phyloP scores from a whole-genome alignment of 2,888 invertebrate species.

The Pterostichus niger region DNA sequence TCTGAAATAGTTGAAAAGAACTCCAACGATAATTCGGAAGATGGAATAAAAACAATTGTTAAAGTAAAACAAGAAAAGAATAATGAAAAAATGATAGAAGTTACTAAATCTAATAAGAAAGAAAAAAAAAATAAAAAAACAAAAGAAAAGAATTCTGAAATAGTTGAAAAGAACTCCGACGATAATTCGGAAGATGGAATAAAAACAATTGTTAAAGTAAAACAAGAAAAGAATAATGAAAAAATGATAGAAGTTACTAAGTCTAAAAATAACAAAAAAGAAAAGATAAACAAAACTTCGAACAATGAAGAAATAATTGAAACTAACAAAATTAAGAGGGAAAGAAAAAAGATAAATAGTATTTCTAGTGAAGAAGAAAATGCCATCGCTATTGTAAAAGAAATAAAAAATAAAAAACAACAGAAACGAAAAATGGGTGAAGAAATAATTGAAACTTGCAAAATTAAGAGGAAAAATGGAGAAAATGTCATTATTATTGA shows the following conservation, averaged over 20 bases:
- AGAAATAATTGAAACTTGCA: conserved; percentile 65
- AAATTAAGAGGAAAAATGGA: conserved; percentile 60
- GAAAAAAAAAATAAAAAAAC: conserved; percentile 68
- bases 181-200: too few relatives aligned
- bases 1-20: not conserved
- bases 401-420: conserved; percentile 21
- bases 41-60: too few relatives aligned
- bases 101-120: conserved; percentile 68
- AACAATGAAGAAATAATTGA: conserved; percentile 50
- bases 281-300: conserved; percentile 21
- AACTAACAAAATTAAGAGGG: conserved; percentile 67
- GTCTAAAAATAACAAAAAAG: conserved; percentile 60
- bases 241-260: conserved; percentile 66
- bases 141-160: conserved; percentile 48
- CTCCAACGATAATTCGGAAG: too few relatives aligned
- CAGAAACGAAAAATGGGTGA: conserved; percentile 27
- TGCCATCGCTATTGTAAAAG: conserved; percentile 71
- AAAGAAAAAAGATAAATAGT: conserved; percentile 51
- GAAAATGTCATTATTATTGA: conserved; percentile 71
- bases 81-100: conserved; percentile 57
- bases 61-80: conserved; percentile 46
- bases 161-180: too few relatives aligned
- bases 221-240: conserved; percentile 18
- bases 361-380: conserved; percentile 40
- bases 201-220: too few relatives aligned